A percentile compares a stretch with the other conserved stretches of the same genome.
Evolutionary conservation across 1,140 invertebrate genomes (phyloP).

Genomic region (Hyposmocoma kahamanoa): DNA sequence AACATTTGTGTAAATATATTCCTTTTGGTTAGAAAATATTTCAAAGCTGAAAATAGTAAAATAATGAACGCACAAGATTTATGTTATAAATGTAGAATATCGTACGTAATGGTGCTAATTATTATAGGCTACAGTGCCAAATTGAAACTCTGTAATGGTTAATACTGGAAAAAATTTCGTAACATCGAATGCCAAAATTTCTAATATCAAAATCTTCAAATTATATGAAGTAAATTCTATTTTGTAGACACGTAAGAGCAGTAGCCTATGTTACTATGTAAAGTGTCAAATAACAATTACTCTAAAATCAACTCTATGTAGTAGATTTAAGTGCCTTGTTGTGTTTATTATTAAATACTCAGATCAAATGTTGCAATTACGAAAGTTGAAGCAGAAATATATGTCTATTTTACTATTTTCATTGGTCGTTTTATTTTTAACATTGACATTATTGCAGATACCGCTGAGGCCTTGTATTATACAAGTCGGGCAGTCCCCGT

Average conservation of each 20-base stretch:
- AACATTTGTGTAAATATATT: constrained; percentile 37
- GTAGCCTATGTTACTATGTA: too few species aligned
- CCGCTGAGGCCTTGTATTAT: too few species aligned
- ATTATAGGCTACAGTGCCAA: constrained; percentile 2
- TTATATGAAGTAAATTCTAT: too few species aligned
- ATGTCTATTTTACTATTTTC: constrained; percentile 73
- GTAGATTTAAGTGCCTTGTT: constrained; percentile 63
- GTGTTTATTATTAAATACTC: constrained; percentile 65
- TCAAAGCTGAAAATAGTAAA: constrained; percentile 61
- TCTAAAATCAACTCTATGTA: too few species aligned
- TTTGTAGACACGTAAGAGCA: too few species aligned
- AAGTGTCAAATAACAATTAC: too few species aligned
- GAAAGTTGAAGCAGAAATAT: constrained; percentile 65
- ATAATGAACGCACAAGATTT: constrained; percentile 43
- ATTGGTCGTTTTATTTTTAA: constrained; percentile 59
- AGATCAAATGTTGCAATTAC: constrained; percentile 58
- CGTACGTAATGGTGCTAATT: constrained; percentile 19
- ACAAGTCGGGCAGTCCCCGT: too few species aligned
- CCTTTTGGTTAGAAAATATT: constrained; percentile 37
- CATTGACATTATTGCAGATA: too few species aligned
- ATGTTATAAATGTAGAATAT: neutral
- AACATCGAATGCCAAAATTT: too few species aligned
- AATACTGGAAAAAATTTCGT: too few species aligned
- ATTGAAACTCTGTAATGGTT: too few species aligned
- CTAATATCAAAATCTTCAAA: too few species aligned